Conservation (phyloP, 2,797 vertebrate species). For the Channallabes apus region DNA sequence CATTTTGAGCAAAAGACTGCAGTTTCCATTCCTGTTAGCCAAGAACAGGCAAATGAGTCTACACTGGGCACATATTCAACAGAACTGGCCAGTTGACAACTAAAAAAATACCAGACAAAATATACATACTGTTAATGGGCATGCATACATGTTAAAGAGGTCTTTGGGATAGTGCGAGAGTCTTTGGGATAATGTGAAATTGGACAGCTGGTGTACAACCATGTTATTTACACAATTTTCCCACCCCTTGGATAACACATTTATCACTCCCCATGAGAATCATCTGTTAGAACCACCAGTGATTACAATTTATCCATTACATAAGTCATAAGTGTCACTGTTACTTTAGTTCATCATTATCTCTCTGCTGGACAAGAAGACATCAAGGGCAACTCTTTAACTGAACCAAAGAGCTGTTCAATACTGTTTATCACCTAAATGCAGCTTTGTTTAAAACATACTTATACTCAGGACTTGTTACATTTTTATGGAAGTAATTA, state of each 20-base stretch:
- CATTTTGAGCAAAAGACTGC: too few species aligned
- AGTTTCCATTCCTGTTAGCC: background rate
- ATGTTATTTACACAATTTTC: background rate
- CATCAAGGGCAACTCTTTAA: slow-evolving; percentile 8
- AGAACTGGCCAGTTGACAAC: background rate
- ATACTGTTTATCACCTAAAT: slow-evolving; percentile 22
- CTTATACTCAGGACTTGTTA: background rate
- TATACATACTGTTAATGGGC: background rate
- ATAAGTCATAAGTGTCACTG: slow-evolving; percentile 42
- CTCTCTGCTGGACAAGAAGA: slow-evolving; percentile 14
- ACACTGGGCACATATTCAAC: background rate
- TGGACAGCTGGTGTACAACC: background rate
- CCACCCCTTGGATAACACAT: slow-evolving; percentile 19
- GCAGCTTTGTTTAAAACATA: background rate
- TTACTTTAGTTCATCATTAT: slow-evolving; percentile 51
- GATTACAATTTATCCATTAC: slow-evolving; percentile 40
- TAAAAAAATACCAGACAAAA: background rate
- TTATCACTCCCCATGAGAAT: slow-evolving; percentile 28
- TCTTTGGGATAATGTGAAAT: background rate
- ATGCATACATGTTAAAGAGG: too few species aligned
- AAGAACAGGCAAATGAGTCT: background rate
- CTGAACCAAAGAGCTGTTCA: slow-evolving; percentile 12
- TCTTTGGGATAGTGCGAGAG: background rate
- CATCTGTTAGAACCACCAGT: slow-evolving; percentile 28
- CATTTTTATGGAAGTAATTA: background rate